Evolutionary conservation across 2,113 vertebrate genomes (phyloP).

Genomic region (Siniperca knerii): DNA sequence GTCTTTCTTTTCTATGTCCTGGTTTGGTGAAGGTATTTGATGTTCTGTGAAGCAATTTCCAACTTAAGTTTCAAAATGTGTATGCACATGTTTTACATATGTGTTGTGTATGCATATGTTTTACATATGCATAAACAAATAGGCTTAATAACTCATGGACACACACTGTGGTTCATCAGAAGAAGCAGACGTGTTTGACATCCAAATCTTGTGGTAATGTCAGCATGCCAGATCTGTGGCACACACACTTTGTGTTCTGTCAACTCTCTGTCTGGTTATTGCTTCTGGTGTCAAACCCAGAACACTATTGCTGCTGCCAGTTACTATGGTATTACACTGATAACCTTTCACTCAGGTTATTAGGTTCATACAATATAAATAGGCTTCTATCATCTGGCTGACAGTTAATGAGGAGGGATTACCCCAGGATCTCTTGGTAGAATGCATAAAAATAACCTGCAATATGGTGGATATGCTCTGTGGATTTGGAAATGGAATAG

Average conservation of each 20-base stretch:
- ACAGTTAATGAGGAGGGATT: slow-evolving; percentile 34
- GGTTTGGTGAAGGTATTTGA: neutral
- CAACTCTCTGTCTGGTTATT: slow-evolving; percentile 27
- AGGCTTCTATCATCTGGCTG: slow-evolving; percentile 12
- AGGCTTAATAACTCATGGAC: neutral
- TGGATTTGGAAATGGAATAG: neutral
- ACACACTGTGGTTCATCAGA: neutral
- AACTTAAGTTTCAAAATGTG: neutral
- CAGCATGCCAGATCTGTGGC: slow-evolving; percentile 32
- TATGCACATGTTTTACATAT: neutral
- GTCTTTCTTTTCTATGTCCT: neutral
- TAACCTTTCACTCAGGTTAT: slow-evolving; percentile 54
- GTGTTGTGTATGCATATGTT: neutral
- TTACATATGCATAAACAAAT: slow-evolving; percentile 4
- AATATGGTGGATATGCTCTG: neutral
- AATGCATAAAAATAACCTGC: slow-evolving; percentile 12
- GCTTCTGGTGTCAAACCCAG: slow-evolving; percentile 58
- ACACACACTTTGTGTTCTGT: slow-evolving; percentile 19
- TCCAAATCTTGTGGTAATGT: slow-evolving; percentile 31
- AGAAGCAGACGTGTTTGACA: neutral
- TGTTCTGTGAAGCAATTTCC: neutral
- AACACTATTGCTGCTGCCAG: slow-evolving; percentile 28
- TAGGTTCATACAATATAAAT: slow-evolving; percentile 16
- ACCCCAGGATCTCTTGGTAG: neutral
- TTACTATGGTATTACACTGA: slow-evolving; percentile 39